Base-by-base conservation (phyloP, 2,888 invertebrate species). In the Apeira syringaria region DNA sequence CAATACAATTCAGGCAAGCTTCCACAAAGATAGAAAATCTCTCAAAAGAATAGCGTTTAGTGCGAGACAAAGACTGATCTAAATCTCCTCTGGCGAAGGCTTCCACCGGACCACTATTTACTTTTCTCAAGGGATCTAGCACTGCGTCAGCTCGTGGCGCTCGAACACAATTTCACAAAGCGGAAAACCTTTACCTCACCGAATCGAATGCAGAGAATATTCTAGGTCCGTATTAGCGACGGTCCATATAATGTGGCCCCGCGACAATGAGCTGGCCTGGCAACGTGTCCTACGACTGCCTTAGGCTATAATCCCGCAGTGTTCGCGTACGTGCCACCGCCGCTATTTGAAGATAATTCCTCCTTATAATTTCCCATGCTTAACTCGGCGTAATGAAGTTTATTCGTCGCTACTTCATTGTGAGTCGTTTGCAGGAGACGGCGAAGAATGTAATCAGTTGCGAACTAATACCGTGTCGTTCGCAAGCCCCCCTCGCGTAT, bases 361-460 rank as follows among this genome's bases (percentile, higher is more conserved):
- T 82, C 75, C 83, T 80, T 86, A 87, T 87, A 87, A 89, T 88
- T 86, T 83, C 76, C 83, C 76, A 85, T 85, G 80, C 82, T 85
- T 84, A 86, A 87, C 82, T 83, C 75, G 72, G 71, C 67, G 81
- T 87, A 85, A 88, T 89, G 82, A 86, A 88, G 87, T 88, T 87
- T 87, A 90, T 88, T 85, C 84, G 79, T 76, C 79, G 82, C 79
- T 84, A 84, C 84, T 86, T 81, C 83, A 85, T 83, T 84, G 80
- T 73, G 78, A 85, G 80, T 80, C 82, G 81, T 86, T 84, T 78
- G 76, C 70, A 71, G 68, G 65, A 76, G 74, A 73, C 74, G 76
- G 70, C 77, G 69, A 72, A 80, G 83, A 88, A 87, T 86, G 88
- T 88, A 89, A 88, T 88, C 86, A 87, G 85, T 84, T 85, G 83